phyloP scores from a whole-genome alignment of 2,113 vertebrate genomes.

The Hippolais icterina region DNA sequence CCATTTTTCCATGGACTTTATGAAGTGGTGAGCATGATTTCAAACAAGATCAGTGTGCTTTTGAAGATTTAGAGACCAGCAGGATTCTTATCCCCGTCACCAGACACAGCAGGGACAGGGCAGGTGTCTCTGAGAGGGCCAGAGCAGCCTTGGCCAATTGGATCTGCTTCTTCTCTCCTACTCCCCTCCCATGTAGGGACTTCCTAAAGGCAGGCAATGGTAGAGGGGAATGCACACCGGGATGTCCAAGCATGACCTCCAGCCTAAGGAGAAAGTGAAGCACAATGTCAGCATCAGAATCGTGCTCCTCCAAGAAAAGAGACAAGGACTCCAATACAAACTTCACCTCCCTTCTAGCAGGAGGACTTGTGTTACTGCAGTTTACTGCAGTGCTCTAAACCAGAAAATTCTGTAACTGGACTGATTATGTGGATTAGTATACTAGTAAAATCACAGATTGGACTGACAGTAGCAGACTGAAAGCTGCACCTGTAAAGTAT shows the following conservation, averaged over 20 bases:
- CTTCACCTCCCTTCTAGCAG: not conserved
- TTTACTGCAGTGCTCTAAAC: not conserved
- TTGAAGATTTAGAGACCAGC: not conserved
- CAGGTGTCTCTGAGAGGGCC: not conserved
- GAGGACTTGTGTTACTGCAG: not conserved
- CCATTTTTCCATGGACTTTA: not conserved
- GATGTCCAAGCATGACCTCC: not conserved
- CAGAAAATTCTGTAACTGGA: not conserved
- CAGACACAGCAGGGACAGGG: not conserved
- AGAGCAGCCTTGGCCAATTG: accelerated
- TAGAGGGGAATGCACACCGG: not conserved
- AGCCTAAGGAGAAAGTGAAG: not conserved
- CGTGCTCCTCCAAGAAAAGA: not conserved
- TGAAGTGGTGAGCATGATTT: not conserved
- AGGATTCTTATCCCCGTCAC: accelerated
- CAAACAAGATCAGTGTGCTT: not conserved
- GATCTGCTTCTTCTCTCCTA: not conserved
- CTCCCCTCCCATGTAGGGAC: accelerated
- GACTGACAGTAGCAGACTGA: not conserved
- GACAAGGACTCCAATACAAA: not conserved
- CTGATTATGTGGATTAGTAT: not conserved
- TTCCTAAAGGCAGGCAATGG: accelerated
- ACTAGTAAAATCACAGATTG: not conserved
- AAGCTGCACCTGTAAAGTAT: not conserved
- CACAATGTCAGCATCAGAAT: not conserved